Evolutionary conservation across 1,140 invertebrate species (phyloP), one percentile per base, ranked within the genome.

Genomic region (Centruroides sculpturatus): DNA sequence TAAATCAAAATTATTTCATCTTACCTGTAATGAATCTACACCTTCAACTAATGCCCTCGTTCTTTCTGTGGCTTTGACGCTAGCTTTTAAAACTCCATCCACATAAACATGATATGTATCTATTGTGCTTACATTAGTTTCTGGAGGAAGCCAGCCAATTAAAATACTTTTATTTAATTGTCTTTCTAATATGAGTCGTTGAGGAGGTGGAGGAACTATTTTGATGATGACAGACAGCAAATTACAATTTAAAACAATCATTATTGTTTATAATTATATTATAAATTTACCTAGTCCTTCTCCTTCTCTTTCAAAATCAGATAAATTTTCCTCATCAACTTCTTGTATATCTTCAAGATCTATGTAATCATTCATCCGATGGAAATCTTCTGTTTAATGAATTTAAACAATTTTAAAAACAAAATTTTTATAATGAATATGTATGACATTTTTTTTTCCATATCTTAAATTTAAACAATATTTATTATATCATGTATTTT

Each of bases 131-230:
- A 56, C 9, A 12, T 81, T 74, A 69, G 80, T 77, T 66, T 86
- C 88, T 59, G 72, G 78, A 0, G 92, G 91, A 52, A 89, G 83
- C 96, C 96, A 99, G 66, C 92, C 90, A 69, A 99, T 95, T 67
- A 99, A 81, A 65, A 98, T 89, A 73, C 92, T 95, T 80, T 96
- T 98, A 80, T 96, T 93, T 67, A 99, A 82, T 77, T 98, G 94
- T 61, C 94, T 81, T 79, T 99, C 96, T 69, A 99, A 81, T 13
- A 89, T 92, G 70, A 99, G 82, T 74, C 97, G 89, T 73, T 87
- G 84, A 58, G 96, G 96, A 73, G 89, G 89, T 72, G 94, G 91
- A 80, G 59, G 59, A 23, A 34, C 41, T n/a, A n/a, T n/a, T n/a
- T 51, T 6, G 5, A 51, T 51, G 12, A 51, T 51, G 10, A n/a